Conservation (phyloP, 2,113 vertebrate genomes). For the Oceanodroma tethys region DNA sequence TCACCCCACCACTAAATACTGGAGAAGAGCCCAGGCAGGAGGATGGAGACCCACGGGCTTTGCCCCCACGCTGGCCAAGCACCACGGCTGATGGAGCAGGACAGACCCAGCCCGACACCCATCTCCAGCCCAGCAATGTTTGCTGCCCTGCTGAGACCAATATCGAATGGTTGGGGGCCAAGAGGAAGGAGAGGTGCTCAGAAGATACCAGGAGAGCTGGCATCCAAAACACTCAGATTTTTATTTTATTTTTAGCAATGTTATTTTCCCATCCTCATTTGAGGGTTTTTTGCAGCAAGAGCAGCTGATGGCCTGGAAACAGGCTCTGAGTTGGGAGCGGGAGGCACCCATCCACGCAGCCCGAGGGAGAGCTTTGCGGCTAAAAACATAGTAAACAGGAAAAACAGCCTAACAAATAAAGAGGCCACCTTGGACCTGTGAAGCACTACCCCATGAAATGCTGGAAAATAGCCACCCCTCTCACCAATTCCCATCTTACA, state of each 20-base stretch:
- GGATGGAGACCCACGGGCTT: neutral
- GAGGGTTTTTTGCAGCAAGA: neutral
- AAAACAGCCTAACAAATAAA: neutral
- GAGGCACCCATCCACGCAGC: neutral
- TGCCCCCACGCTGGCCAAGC: fast-evolving
- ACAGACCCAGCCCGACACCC: neutral
- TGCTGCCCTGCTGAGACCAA: neutral
- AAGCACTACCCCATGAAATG: neutral
- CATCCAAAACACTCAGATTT: neutral
- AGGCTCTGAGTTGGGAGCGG: neutral
- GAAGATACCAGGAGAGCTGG: neutral
- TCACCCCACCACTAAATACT: neutral
- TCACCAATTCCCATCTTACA: neutral
- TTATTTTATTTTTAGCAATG: neutral
- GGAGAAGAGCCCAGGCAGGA: neutral
- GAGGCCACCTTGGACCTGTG: neutral
- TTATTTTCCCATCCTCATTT: neutral
- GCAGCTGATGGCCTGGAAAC: conserved; percentile 30
- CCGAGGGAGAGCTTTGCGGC: neutral
- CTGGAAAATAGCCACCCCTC: neutral
- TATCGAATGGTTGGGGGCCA: fast-evolving
- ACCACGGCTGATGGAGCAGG: neutral
- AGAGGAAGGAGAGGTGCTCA: neutral
- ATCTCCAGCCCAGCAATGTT: neutral
- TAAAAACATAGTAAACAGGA: neutral